Percentiles rank a stretch among this genome's conserved stretches.
Evolutionary conservation across 2,113 vertebrate species (phyloP).

Genomic region (Heliornis fulica): DNA sequence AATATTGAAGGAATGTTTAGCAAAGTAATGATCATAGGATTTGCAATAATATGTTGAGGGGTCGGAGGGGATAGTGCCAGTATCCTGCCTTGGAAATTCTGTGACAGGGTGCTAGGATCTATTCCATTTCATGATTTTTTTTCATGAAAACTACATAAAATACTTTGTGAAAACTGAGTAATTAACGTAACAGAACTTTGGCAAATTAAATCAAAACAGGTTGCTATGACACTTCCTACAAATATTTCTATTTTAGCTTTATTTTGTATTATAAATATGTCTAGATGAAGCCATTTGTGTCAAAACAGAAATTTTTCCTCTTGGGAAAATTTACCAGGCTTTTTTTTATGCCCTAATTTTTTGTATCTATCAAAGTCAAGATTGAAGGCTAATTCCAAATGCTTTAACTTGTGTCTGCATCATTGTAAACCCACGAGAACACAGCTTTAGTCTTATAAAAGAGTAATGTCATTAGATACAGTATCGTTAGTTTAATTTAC

Average conservation of each 20-base stretch:
- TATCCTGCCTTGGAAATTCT: not conserved
- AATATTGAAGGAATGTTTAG: not conserved
- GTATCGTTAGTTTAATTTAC: not conserved
- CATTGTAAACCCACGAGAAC: not conserved
- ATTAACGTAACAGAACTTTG: not conserved
- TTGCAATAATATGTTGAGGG: not conserved
- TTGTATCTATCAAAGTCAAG: not conserved
- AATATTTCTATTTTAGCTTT: conserved; percentile 12
- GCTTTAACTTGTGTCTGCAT: not conserved
- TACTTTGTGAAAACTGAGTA: not conserved
- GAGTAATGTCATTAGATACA: not conserved
- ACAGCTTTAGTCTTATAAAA: not conserved
- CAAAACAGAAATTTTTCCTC: not conserved
- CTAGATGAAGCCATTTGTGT: not conserved
- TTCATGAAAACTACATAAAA: not conserved
- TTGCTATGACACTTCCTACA: conserved; percentile 6
- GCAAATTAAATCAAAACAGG: not conserved
- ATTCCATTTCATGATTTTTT: not conserved
- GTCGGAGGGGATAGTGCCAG: accelerated
- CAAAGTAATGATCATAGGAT: not conserved
- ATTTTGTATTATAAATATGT: conserved; percentile 28
- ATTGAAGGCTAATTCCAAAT: not conserved
- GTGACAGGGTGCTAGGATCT: not conserved
- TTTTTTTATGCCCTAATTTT: not conserved
- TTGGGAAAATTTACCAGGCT: not conserved